Percentiles rank a stretch among this genome's conserved stretches.
Evolutionary conservation across 2,113 vertebrate species (phyloP).

Genomic region (Charina bottae): DNA sequence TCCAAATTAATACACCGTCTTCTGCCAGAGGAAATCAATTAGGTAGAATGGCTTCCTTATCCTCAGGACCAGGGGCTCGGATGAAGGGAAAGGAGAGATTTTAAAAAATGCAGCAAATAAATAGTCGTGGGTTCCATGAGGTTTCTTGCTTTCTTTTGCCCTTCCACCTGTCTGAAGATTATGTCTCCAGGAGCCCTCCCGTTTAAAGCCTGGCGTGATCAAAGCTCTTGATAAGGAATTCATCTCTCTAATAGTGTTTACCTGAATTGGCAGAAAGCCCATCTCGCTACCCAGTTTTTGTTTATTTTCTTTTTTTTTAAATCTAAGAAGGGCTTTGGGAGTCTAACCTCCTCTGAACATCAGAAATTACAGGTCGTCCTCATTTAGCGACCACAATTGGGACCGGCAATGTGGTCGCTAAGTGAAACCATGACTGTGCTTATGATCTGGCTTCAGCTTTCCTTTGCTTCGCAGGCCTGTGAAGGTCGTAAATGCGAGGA

Average conservation of each 20-base stretch:
- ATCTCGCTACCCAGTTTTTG: background rate
- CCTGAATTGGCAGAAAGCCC: background rate
- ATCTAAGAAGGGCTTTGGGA: background rate
- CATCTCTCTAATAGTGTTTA: conserved; percentile 28
- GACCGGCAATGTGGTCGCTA: background rate
- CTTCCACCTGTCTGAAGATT: conserved; percentile 5
- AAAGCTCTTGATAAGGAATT: conserved; percentile 7
- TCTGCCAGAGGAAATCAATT: background rate
- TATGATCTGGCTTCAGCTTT: background rate
- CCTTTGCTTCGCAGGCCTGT: background rate
- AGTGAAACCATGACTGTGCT: background rate
- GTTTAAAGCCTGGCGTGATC: background rate
- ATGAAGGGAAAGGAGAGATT: background rate
- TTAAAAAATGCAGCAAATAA: background rate
- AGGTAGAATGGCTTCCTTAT: background rate
- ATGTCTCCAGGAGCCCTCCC: background rate
- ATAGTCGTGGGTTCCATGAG: conserved; percentile 8
- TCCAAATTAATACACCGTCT: background rate
- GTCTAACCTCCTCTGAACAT: background rate
- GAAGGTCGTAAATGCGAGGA: background rate
- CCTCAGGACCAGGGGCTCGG: background rate
- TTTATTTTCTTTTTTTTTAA: background rate
- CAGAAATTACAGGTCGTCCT: background rate
- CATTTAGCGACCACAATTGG: background rate
- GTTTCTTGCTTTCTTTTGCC: background rate